A percentile compares a stretch with the other conserved stretches of the same genome.
Evolutionary conservation across 2,113 vertebrate species (phyloP).

Genomic region (Peromyscus maniculatus): DNA sequence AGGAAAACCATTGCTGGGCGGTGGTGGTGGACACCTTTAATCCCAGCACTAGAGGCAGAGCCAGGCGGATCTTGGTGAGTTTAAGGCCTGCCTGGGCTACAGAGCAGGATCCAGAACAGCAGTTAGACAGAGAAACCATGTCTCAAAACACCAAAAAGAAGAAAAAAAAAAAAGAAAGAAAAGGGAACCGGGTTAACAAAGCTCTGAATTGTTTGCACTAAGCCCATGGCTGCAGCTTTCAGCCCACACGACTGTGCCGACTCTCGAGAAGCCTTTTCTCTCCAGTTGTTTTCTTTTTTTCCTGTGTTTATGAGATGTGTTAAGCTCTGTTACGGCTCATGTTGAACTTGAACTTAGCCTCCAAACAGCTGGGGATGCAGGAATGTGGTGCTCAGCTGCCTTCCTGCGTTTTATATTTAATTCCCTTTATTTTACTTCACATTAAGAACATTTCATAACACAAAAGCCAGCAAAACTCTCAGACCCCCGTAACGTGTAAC

Average conservation of each 20-base stretch:
- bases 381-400: background rate
- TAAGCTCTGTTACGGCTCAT: background rate
- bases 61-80: background rate
- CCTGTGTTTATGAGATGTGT: background rate
- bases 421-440: conserved; percentile 41
- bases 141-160: too few species aligned
- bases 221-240: conserved; percentile 24
- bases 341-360: background rate
- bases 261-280: background rate
- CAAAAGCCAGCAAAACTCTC: background rate
- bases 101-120: background rate
- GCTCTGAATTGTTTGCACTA: background rate
- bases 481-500: background rate
- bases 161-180: background rate
- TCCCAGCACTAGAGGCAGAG: background rate
- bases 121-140: too few species aligned
- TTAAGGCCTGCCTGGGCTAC: background rate
- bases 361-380: background rate
- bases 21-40: background rate
- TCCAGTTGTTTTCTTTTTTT: background rate
- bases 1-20: background rate
- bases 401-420: background rate
- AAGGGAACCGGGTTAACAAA: background rate
- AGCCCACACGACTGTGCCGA: background rate
- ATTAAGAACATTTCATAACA: background rate